Evolutionary conservation across 2,888 invertebrate genomes (phyloP), one percentile per base, ranked within the genome.

Genomic region (Dorcus hopei): DNA sequence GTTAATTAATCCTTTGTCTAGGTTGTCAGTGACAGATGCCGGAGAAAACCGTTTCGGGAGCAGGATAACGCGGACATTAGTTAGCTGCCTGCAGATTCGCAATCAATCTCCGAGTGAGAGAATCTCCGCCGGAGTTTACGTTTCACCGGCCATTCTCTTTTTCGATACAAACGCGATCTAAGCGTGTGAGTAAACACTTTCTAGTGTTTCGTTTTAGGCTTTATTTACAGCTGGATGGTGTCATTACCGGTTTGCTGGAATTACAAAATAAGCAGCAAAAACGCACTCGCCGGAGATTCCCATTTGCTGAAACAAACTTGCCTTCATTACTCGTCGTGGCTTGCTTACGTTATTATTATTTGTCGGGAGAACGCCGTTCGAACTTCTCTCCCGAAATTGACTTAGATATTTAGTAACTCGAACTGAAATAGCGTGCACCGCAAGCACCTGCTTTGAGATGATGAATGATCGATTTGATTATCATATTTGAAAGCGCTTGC

Each of bases 1-100:
- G 68, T 67, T 69, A 70, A 70, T 70, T 70, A 70, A 70, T 69
- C 67, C 66, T 68, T 68, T 68, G 67, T 69, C 65, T 63, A 55
- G 58, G 54, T 63, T 68, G 70, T 65, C 68, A 68, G 65, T 65
- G 66, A 67, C 70, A 70, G 70, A 69, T 70, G 68, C 67, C 64
- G 54, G 61, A 58, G 54, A 58, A 54, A 60, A 62, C 49, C 51
- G 57, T 58, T 57, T 54, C 58, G 60, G 59, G 38, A 58, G 58
- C 39, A 50, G 49, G 52, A 57, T 45, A 57, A 52, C 38, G 41
- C 51, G 52, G 49, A 58, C 58, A 58, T 58, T 54, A 58, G 58
- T 50, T 42, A 45, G 50, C 45, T 50, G 58, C 55, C 59, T 56
- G 55, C 59, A 55, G 59, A 59, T 59, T 55, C 52, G 59, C 52